Conservation (phyloP, 2,113 vertebrate species). For the Platichthys stellatus region DNA sequence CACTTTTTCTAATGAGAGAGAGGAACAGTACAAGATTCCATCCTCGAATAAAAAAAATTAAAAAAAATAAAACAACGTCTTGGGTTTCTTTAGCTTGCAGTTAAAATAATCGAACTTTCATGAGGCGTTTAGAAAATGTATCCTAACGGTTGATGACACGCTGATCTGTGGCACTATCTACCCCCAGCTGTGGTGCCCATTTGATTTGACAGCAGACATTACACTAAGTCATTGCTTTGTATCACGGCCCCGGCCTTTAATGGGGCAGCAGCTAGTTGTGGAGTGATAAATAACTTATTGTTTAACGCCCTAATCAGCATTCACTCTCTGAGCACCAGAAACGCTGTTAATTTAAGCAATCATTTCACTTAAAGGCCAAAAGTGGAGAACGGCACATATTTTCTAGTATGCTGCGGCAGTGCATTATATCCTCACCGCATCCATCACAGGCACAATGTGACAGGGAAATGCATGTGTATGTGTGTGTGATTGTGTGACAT, state of each 20-base stretch:
- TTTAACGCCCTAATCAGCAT: constrained; percentile 99
- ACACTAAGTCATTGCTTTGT: constrained; percentile 94
- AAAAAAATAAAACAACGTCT: background rate
- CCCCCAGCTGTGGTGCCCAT: constrained; percentile 74
- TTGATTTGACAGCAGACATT: constrained; percentile 82
- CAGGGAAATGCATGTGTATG: constrained; percentile 89
- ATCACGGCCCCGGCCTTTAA: constrained; percentile 97
- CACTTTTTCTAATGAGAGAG: constrained; percentile 25
- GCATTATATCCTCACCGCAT: constrained; percentile 93
- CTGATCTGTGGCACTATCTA: constrained; percentile 69
- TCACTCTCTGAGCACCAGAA: constrained; percentile 97
- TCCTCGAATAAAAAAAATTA: constrained; percentile 29
- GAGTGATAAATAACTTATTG: constrained; percentile 99
- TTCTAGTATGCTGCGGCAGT: constrained; percentile 80
- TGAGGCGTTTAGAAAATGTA: constrained; percentile 63
- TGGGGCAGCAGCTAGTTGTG: constrained; percentile 95
- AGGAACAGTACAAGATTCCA: constrained; percentile 30
- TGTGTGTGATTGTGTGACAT: constrained; percentile 76
- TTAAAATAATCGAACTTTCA: constrained; percentile 62
- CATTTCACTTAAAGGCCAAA: constrained; percentile 97
- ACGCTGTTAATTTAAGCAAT: constrained; percentile 97
- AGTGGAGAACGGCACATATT: constrained; percentile 91
- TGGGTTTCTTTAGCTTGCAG: constrained; percentile 51
- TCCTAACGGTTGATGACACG: constrained; percentile 64
- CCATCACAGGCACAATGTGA: constrained; percentile 95